Base-by-base conservation (phyloP, 1,140 invertebrate species). In the Drosophila navojoa region DNA sequence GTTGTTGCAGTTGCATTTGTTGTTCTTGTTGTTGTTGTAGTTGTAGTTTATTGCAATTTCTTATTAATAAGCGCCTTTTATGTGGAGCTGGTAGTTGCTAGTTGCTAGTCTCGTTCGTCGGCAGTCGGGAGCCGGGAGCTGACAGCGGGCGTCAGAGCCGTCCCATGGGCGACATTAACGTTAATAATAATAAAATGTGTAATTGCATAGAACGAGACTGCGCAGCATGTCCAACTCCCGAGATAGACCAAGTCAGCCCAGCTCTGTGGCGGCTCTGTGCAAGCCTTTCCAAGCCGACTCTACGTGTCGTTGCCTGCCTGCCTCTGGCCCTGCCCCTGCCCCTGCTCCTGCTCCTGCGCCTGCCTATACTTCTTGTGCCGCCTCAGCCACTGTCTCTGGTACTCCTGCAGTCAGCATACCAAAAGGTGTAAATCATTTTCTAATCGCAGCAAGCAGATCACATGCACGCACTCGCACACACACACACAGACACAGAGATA, bases 131-230 rank as follows among this genome's bases (percentile, higher is more conserved):
- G 55, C 22, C 49, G 38, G 35, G 7, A 25, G 60, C 25, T 7
- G 59, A 49, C 35, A 42, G 58, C 67, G 49, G 50, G 81, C 61
- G 81, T 80, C 80, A 72, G 78, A 77, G 72, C 62, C 73, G 52
- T 81, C 81, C 81, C 81, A 86, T 59, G 69, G 81, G 81, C 81
- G 81, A 85, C 81, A 86, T 84, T 84, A 84, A 85, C 81, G 77
- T 84, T 84, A 84, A 84, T 84, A 84, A 84, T 85, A 84, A 85
- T 84, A 84, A 84, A 85, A 84, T 84, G 81, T 84, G 77, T 86
- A 81, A 84, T 84, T 84, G 81, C 81, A 79, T 66, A 74, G 66
- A 75, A 71, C 69, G 73, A 66, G 40, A 49, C 71, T 61, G 73
- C 71, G 47, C 62, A 71, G 52, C 68, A 58, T 67, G 54, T 55